Evolutionary conservation across 2,888 invertebrate genomes (phyloP).

Genomic region (Ethmia dodecea): DNA sequence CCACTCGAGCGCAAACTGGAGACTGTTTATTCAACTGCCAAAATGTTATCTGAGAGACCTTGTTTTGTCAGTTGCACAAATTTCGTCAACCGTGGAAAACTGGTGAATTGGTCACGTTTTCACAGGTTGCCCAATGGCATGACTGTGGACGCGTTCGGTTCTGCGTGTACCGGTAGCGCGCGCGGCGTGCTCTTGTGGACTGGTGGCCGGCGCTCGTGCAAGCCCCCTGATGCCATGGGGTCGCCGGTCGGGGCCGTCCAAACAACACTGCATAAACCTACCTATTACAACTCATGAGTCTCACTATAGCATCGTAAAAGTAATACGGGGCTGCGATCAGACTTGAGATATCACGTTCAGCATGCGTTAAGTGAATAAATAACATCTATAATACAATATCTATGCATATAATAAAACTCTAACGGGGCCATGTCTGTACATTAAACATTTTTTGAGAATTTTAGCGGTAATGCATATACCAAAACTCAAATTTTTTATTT

Average conservation of each 20-base stretch:
- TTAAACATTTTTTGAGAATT: too few species aligned
- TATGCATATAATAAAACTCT: too few species aligned
- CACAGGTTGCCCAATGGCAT: background rate
- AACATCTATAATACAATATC: too few species aligned
- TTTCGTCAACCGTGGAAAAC: slow-evolving; percentile 5
- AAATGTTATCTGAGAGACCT: background rate
- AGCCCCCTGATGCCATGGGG: slow-evolving; percentile 53
- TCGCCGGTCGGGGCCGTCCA: slow-evolving; percentile 62
- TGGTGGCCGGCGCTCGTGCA: slow-evolving; percentile 12
- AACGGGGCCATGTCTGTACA: too few species aligned
- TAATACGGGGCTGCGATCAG: slow-evolving; percentile 14
- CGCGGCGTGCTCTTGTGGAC: slow-evolving; percentile 12
- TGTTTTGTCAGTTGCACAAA: slow-evolving; percentile 2
- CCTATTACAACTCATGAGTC: slow-evolving; percentile 37
- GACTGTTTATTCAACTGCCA: background rate
- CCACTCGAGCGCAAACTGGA: too few species aligned
- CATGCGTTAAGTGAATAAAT: too few species aligned
- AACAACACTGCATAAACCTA: slow-evolving; percentile 41
- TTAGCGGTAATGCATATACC: too few species aligned
- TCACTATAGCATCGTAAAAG: slow-evolving; percentile 21
- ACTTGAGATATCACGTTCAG: slow-evolving; percentile 20
- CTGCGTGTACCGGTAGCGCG: slow-evolving; percentile 13
- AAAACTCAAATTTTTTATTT: too few species aligned
- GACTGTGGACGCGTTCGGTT: slow-evolving; percentile 1
- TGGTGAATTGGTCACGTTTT: slow-evolving; percentile 7